These are phyloP conservation scores for Hymenochirus boettgeri DNA, from an alignment of 2,113 vertebrate species.

Conservation along the genomic window DNA sequence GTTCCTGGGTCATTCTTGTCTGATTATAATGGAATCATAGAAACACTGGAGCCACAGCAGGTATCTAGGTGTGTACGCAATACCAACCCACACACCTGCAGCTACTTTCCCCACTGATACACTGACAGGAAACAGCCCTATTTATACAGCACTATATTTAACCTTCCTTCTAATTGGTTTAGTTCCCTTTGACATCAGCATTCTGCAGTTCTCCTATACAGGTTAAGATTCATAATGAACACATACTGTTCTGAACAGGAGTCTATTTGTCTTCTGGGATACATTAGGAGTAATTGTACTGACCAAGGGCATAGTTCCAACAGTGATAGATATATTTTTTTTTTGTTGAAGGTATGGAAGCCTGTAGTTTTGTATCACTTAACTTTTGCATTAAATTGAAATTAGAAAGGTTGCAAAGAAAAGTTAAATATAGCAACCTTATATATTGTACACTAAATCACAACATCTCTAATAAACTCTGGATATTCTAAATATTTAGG, in stretches of 20 bases:
- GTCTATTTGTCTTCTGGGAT: not conserved
- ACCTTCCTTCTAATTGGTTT: not conserved
- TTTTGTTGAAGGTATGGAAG: too few species aligned
- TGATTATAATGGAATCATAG: not conserved
- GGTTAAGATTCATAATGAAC: not conserved
- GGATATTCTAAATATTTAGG: too few species aligned
- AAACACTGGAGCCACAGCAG: not conserved
- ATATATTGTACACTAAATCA: too few species aligned
- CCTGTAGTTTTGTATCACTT: too few species aligned
- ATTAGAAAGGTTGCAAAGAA: too few species aligned
- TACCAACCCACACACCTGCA: constrained; percentile 13
- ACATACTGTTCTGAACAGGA: not conserved
- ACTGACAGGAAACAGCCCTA: not conserved
- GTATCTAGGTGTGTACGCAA: not conserved
- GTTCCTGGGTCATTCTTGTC: not conserved
- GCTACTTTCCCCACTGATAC: constrained; percentile 3
- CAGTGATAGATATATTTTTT: too few species aligned
- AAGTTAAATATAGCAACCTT: too few species aligned
- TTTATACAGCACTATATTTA: constrained; percentile 24
- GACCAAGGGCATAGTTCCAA: too few species aligned
- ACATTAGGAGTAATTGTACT: too few species aligned
- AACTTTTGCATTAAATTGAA: too few species aligned
- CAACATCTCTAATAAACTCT: too few species aligned
- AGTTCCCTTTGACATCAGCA: constrained; percentile 6
- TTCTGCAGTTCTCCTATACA: not conserved